Conservation (phyloP, 92 coral and sea anemone species). For the Hydrozoanthus gracilis region DNA sequence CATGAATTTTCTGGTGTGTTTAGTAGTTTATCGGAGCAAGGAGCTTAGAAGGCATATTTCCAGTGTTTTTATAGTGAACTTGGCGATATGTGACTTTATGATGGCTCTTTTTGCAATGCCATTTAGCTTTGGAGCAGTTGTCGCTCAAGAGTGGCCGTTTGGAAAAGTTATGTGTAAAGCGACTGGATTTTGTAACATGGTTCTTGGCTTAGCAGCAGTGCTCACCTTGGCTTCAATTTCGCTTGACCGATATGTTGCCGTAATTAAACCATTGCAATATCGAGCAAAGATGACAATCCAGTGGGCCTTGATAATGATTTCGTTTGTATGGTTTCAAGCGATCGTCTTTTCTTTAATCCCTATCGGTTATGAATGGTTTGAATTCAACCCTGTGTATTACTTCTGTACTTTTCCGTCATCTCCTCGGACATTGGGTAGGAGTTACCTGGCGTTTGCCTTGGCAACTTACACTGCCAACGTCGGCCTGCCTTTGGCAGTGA, state of each 20-base stretch:
- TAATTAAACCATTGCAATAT: conserved; percentile 92
- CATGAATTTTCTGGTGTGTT: conserved; percentile 92
- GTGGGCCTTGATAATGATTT: conserved; percentile 82
- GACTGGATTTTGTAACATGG: conserved; percentile 89
- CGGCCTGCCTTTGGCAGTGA: conserved; percentile 76
- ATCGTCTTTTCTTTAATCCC: conserved; percentile 82
- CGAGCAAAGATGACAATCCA: conserved; percentile 97
- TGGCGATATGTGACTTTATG: conserved; percentile 93
- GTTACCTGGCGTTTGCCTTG: conserved; percentile 69
- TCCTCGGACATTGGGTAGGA: conserved; percentile 49
- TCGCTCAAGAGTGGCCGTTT: conserved; percentile 84
- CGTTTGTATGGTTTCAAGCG: conserved; percentile 88
- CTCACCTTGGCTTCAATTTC: conserved; percentile 90
- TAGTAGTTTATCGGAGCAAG: conserved; percentile 95
- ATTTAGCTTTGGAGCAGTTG: conserved; percentile 85
- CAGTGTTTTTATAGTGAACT: conserved; percentile 93
- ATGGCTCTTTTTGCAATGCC: conserved; percentile 98
- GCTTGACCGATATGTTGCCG: conserved; percentile 94
- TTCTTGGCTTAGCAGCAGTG: conserved; percentile 86
- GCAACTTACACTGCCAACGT: conserved; percentile 84
- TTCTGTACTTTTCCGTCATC: conserved; percentile 91
- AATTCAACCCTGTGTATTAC: conserved; percentile 74
- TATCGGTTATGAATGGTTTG: conserved; percentile 81
- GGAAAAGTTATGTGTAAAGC: conserved; percentile 85
- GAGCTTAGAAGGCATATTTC: conserved; percentile 89